phyloP scores from a whole-genome alignment of 2,113 vertebrate genomes.

The Pangasianodon gigas region DNA sequence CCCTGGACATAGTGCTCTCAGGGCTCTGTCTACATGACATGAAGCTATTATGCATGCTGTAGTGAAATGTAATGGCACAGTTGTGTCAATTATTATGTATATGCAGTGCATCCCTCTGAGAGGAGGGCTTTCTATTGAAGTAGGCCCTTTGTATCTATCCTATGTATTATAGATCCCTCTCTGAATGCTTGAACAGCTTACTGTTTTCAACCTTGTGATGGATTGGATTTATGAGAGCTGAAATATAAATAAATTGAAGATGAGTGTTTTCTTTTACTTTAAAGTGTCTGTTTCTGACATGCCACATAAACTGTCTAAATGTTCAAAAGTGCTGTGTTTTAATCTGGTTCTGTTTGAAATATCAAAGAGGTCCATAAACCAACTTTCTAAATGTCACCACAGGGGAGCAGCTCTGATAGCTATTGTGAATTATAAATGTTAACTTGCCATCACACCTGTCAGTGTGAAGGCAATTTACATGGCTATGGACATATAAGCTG shows the following conservation, averaged over 20 bases:
- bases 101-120: slow-evolving; percentile 35
- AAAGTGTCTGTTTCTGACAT: slow-evolving; percentile 71
- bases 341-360: slow-evolving; percentile 71
- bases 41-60: slow-evolving; percentile 69
- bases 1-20: slow-evolving; percentile 38
- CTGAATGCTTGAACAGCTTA: slow-evolving; percentile 38
- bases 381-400: slow-evolving; percentile 73
- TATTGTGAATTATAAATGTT: slow-evolving; percentile 59
- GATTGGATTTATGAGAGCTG: slow-evolving; percentile 56
- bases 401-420: slow-evolving; percentile 67
- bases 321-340: slow-evolving; percentile 69
- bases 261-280: slow-evolving; percentile 57
- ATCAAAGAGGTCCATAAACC: slow-evolving; percentile 69
- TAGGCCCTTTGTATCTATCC: slow-evolving; percentile 16
- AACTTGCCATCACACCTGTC: slow-evolving; percentile 55
- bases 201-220: slow-evolving; percentile 43
- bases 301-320: slow-evolving; percentile 58
- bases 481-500: slow-evolving; percentile 54
- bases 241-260: slow-evolving; percentile 58
- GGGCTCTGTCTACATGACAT: slow-evolving; percentile 57
- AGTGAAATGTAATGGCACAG: slow-evolving; percentile 60
- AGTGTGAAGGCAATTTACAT: slow-evolving; percentile 62
- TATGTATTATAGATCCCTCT: slow-evolving; percentile 20
- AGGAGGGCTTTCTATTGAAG: slow-evolving; percentile 11
- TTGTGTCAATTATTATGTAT: slow-evolving; percentile 42